These are phyloP conservation scores for Sebastes cheni DNA, from an alignment of 2,797 vertebrate genomes.

Conservation along the genomic window DNA sequence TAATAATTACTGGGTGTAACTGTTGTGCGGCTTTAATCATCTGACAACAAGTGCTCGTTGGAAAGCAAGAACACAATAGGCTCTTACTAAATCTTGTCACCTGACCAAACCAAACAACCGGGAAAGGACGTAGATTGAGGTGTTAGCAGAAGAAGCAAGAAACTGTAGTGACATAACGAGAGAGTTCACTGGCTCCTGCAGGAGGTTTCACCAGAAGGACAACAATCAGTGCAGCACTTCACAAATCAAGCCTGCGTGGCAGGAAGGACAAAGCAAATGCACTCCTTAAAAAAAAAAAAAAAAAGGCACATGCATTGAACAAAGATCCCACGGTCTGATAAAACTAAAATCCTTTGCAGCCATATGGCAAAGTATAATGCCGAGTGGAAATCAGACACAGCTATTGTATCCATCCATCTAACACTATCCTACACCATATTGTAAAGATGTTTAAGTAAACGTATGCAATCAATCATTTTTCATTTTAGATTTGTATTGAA, in stretches of 20 bases:
- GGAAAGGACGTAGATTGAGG: background rate
- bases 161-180: slow-evolving; percentile 9
- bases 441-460: background rate
- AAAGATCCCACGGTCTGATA: background rate
- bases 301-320: background rate
- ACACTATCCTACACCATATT: background rate
- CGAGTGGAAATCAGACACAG: background rate
- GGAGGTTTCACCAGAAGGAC: slow-evolving; percentile 5
- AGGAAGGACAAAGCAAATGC: background rate
- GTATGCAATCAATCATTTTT: background rate
- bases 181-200: background rate
- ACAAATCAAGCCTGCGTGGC: slow-evolving; percentile 8
- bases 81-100: background rate
- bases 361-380: background rate
- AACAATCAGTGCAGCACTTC: slow-evolving; percentile 11
- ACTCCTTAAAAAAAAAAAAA: background rate
- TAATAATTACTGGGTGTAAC: background rate
- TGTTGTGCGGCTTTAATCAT: background rate
- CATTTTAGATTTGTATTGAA: background rate
- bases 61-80: background rate
- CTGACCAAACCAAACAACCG: background rate
- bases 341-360: background rate
- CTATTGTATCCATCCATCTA: background rate
- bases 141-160: background rate
- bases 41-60: background rate